Evolutionary conservation across 2,113 vertebrate species (phyloP).

Genomic region (Caretta caretta): DNA sequence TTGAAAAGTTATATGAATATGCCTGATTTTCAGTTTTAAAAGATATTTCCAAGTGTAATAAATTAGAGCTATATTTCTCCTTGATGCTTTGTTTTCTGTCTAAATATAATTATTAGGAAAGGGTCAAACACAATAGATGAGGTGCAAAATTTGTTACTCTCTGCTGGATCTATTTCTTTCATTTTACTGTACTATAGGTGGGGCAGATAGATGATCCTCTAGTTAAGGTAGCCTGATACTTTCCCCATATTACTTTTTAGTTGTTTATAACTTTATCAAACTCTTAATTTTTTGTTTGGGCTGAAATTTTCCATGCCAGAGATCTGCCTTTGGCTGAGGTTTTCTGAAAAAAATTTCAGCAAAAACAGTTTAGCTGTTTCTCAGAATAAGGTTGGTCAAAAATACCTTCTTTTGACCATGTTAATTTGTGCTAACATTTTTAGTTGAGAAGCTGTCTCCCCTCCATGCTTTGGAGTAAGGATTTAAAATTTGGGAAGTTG

Average conservation of each 20-base stretch:
- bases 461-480: neutral
- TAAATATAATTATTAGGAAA: neutral
- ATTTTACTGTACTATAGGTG: neutral
- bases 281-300: neutral
- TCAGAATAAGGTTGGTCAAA: neutral
- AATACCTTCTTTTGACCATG: neutral
- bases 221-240: neutral
- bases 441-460: neutral
- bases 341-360: neutral
- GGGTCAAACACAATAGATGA: neutral
- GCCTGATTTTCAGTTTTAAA: slow-evolving; percentile 6
- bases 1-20: neutral
- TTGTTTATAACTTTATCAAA: neutral
- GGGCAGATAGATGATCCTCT: neutral
- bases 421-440: neutral
- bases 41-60: neutral
- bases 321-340: neutral
- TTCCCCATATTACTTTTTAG: neutral
- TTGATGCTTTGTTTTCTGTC: neutral
- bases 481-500: neutral
- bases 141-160: neutral
- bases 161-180: neutral
- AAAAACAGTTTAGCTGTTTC: neutral
- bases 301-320: neutral
- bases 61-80: neutral